Conservation (phyloP, 2,888 invertebrate species). For the Coleophora flavipennella region DNA sequence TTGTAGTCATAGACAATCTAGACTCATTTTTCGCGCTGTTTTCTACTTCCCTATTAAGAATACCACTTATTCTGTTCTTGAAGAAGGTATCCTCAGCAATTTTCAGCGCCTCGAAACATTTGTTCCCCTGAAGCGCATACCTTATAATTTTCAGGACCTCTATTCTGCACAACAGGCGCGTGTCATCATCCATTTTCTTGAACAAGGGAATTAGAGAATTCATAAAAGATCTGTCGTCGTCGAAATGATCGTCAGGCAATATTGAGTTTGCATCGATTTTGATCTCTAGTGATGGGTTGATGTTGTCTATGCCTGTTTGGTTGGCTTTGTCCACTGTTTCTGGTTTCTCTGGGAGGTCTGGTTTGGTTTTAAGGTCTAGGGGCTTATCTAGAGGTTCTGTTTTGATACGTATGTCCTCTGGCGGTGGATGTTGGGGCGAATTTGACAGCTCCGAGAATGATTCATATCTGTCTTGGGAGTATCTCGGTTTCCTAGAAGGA, state of each 20-base stretch:
- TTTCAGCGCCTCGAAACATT: constrained; percentile 47
- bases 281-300: constrained; percentile 40
- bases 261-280: constrained; percentile 59
- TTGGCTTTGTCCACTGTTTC: constrained; percentile 44
- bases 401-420: constrained; percentile 46
- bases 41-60: constrained; percentile 32
- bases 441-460: constrained; percentile 58
- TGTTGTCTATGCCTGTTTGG: constrained; percentile 36
- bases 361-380: constrained; percentile 47
- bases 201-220: constrained; percentile 56
- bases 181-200: constrained; percentile 63
- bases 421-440: constrained; percentile 52
- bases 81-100: constrained; percentile 45
- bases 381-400: constrained; percentile 45
- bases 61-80: constrained; percentile 34
- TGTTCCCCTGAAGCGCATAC: constrained; percentile 47
- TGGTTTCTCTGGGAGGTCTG: constrained; percentile 30
- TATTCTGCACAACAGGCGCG: constrained; percentile 50
- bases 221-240: constrained; percentile 61
- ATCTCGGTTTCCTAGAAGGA: constrained; percentile 47
- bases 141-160: constrained; percentile 58
- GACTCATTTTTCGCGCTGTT: constrained; percentile 28
- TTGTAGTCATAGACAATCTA: constrained; percentile 51
- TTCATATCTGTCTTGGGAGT: constrained; percentile 61
- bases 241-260: constrained; percentile 56